Percentiles rank a stretch among this genome's conserved stretches.
These are phyloP conservation scores for Promerops cafer DNA, from an alignment of 2,113 vertebrate genomes.

Conservation along the genomic window DNA sequence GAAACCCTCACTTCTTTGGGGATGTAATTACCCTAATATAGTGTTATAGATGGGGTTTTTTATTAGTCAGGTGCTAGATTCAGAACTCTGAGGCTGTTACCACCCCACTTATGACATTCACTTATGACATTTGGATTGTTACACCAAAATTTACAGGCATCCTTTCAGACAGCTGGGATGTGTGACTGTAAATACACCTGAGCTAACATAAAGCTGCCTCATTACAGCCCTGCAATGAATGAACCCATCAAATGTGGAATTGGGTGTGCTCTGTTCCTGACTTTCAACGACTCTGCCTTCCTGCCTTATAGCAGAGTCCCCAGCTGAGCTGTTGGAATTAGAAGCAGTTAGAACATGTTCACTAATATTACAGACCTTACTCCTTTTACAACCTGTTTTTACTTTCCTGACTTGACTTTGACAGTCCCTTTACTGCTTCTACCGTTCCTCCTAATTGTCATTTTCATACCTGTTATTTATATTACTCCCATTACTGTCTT, in stretches of 20 bases:
- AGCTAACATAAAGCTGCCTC: neutral
- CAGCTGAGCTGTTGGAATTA: neutral
- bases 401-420: neutral
- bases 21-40: neutral
- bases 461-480: constrained; percentile 24
- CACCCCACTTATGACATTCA: neutral
- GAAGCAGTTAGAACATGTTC: neutral
- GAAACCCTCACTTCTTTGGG: neutral
- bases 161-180: neutral
- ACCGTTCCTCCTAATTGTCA: neutral
- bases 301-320: neutral
- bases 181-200: neutral
- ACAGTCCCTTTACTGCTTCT: neutral
- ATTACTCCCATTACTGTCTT: neutral
- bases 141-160: neutral
- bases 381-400: neutral
- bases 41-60: neutral
- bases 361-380: neutral
- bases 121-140: neutral
- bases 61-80: neutral
- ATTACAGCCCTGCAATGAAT: neutral
- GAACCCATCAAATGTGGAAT: neutral
- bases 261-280: neutral
- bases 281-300: neutral
- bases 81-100: neutral